Evolutionary conservation across 2,113 vertebrate species (phyloP).

Genomic region (Eulemur rufifrons): DNA sequence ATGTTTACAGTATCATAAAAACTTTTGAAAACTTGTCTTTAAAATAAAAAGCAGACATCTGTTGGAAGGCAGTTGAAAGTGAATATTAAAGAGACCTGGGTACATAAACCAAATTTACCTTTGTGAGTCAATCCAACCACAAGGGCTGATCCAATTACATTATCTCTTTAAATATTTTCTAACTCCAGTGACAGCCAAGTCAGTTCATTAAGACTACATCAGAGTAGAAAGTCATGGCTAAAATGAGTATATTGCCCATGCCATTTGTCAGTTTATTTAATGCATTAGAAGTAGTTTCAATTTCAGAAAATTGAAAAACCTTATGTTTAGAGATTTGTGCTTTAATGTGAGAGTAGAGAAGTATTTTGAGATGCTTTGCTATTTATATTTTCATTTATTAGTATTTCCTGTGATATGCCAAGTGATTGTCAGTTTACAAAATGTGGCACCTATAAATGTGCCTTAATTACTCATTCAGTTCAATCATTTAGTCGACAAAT

Average conservation of each 20-base stretch:
- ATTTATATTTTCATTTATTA: constrained; percentile 50
- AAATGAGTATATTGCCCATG: background rate
- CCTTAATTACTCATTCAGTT: constrained; percentile 61
- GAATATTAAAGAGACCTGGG: constrained; percentile 23
- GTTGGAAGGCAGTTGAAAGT: background rate
- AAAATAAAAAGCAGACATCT: constrained; percentile 45
- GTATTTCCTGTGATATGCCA: background rate
- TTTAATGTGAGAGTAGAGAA: background rate
- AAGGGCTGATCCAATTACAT: background rate
- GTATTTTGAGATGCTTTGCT: background rate
- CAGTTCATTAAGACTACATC: background rate
- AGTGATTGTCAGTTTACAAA: constrained; percentile 68
- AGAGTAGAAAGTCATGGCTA: background rate
- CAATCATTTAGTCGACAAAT: constrained; percentile 59
- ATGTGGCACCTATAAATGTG: constrained; percentile 50
- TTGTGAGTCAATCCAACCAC: background rate
- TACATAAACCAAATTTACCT: constrained; percentile 27
- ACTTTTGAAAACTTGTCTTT: constrained; percentile 28
- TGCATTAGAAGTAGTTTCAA: background rate
- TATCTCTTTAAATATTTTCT: constrained; percentile 7
- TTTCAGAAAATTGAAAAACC: background rate
- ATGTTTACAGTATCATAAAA: constrained; percentile 31
- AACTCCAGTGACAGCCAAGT: background rate
- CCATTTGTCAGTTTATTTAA: background rate
- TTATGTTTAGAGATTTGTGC: background rate